Conservation (phyloP, 2,888 invertebrate species). For the Aphidoletes aphidimyza region DNA sequence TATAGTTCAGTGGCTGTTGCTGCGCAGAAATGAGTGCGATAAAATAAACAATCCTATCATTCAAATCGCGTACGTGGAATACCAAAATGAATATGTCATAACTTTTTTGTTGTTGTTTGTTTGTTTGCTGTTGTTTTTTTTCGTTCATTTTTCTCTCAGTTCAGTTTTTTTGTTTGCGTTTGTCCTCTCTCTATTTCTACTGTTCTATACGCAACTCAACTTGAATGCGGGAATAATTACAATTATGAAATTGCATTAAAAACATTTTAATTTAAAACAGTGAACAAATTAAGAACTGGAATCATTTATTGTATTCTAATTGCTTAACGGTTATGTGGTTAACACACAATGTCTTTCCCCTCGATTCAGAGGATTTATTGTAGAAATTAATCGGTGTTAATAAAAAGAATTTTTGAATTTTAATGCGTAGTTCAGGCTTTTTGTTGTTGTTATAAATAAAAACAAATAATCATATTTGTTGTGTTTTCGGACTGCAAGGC, state of each 20-base stretch:
- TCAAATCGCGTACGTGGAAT: conserved; percentile 19
- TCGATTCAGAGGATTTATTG: not conserved
- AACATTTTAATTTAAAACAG: not conserved
- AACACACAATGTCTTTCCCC: not conserved
- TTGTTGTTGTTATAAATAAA: too few relatives aligned
- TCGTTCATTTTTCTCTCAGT: not conserved
- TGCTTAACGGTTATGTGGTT: too few relatives aligned
- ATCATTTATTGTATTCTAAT: not conserved
- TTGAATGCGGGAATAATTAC: not conserved
- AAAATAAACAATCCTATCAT: conserved; percentile 17
- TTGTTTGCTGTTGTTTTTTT: too few relatives aligned
- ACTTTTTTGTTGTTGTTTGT: not conserved
- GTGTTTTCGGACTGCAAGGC: too few relatives aligned
- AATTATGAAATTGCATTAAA: not conserved
- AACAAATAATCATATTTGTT: too few relatives aligned
- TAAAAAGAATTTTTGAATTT: not conserved
- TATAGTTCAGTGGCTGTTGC: not conserved
- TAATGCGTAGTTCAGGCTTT: not conserved
- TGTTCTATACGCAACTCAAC: too few relatives aligned
- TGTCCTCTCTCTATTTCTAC: too few relatives aligned
- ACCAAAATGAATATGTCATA: not conserved
- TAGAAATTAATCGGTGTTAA: not conserved
- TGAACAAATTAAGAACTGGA: not conserved
- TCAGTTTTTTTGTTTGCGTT: too few relatives aligned
- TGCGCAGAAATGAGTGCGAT: not conserved